Evolutionary conservation across 2,888 invertebrate genomes (phyloP), one percentile per base, ranked within the genome.

Genomic region (Drosophila macrospina): DNA sequence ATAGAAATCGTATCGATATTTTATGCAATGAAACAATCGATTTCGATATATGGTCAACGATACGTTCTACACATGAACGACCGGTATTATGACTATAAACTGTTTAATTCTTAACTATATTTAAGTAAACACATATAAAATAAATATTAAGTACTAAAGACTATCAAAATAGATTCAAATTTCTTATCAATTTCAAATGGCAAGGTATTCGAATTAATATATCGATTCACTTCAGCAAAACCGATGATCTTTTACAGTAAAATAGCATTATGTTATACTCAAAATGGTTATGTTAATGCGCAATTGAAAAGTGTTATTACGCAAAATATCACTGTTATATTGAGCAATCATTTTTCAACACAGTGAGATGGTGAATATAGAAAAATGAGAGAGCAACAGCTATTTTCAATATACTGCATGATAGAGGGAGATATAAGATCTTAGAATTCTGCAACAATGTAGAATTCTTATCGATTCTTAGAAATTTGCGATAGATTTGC

Each of bases 1-100:
- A 47, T 57, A 54, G 36, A 36, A n/a, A 57, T 52, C 56, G 41
- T 57, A 57, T 64, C 54, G 73, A 72, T 61, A 48, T 30, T 24
- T 63, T 30, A 30, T 47, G 20, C 20, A 34, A 45, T n/a, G 13
- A 26, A 34, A 45, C 32, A 42, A 16, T 26, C 15, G 51, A 24
- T 20, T 60, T 57, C 74, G 73, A 70, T 70, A 51, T 10, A 37
- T 48, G 36, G 5, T 0, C 1, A 16, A 11, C 26, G 20, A 41
- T 26, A 16, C 51, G 37, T 56, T 52, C 0, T 5, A 51, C 45
- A 30, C 8, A 16, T 13, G 24, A 8, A n/a, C 4, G 3, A 26
- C 7, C 16, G 1, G 11, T 7, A 3, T 39, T 39, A 5, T 20
- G 3, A 5, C 15, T 11, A 11, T 28, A 11, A 16, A 28, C 6